Conservation (phyloP, 2,888 invertebrate species). For the Amphipoea oculea region DNA sequence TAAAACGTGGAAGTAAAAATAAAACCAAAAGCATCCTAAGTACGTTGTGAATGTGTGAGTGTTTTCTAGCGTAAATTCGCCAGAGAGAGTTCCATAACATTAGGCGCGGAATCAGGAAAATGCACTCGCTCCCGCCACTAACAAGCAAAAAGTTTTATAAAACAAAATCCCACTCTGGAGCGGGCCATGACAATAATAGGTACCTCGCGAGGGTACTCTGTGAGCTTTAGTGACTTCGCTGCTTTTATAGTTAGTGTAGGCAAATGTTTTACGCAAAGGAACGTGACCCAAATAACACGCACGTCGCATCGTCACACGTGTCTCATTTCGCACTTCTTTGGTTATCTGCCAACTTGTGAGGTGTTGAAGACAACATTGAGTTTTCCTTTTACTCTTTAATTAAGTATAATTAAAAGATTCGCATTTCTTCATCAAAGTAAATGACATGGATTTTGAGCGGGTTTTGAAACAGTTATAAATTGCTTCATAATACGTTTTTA, state of each 20-base stretch:
- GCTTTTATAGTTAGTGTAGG: constrained; percentile 45
- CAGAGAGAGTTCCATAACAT: constrained; percentile 69
- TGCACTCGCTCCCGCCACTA: constrained; percentile 62
- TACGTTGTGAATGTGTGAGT: constrained; percentile 40
- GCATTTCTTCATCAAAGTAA: neutral
- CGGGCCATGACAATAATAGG: constrained; percentile 49
- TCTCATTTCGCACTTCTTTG: constrained; percentile 47
- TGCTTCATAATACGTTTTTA: too few relatives aligned
- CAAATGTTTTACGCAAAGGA: constrained; percentile 53
- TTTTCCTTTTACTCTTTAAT: constrained; percentile 10
- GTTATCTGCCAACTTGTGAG: constrained; percentile 42
- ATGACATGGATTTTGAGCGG: neutral
- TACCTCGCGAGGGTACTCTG: constrained; percentile 43
- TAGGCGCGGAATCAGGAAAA: constrained; percentile 68
- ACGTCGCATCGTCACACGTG: constrained; percentile 28
- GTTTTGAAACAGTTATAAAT: too few relatives aligned
- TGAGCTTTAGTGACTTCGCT: constrained; percentile 38
- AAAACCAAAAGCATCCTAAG: constrained; percentile 41
- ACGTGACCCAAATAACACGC: constrained; percentile 54
- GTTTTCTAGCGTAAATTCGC: constrained; percentile 59
- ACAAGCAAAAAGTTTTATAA: constrained; percentile 69
- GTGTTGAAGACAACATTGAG: neutral
- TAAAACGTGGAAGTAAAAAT: constrained; percentile 42
- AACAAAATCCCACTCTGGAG: constrained; percentile 56
- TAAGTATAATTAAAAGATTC: neutral